Conservation (phyloP, 2,888 invertebrate genomes). For the Dolichopus griseipennis region DNA sequence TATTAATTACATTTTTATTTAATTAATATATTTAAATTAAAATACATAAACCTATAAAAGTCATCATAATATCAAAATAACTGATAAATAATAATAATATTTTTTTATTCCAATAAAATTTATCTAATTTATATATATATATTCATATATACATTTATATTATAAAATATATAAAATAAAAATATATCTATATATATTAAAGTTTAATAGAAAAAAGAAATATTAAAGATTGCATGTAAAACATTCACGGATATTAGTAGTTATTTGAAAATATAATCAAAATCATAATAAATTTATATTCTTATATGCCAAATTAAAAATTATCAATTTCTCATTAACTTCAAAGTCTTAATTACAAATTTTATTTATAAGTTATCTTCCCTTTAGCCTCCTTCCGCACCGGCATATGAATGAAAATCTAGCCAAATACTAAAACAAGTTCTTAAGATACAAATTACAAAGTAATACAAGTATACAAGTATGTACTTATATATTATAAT, state of each 20-base stretch:
- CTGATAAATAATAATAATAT: neutral
- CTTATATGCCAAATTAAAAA: neutral
- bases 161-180: too few species aligned
- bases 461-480: neutral
- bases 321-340: neutral
- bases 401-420: neutral
- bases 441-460: neutral
- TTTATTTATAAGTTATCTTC: neutral
- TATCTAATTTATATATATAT: too few species aligned
- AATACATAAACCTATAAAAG: neutral
- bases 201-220: neutral
- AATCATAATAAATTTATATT: neutral
- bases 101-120: too few species aligned
- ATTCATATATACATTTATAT: too few species aligned
- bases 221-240: neutral
- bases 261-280: neutral
- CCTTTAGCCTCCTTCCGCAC: too few species aligned
- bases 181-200: neutral
- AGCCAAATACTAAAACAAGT: neutral
- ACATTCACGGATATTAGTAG: neutral
- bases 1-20: too few species aligned
- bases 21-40: too few species aligned
- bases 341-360: neutral
- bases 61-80: neutral
- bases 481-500: neutral